These are phyloP conservation scores for Vireo altiloquus DNA, from an alignment of 2,113 vertebrate genomes.

Conservation along the genomic window DNA sequence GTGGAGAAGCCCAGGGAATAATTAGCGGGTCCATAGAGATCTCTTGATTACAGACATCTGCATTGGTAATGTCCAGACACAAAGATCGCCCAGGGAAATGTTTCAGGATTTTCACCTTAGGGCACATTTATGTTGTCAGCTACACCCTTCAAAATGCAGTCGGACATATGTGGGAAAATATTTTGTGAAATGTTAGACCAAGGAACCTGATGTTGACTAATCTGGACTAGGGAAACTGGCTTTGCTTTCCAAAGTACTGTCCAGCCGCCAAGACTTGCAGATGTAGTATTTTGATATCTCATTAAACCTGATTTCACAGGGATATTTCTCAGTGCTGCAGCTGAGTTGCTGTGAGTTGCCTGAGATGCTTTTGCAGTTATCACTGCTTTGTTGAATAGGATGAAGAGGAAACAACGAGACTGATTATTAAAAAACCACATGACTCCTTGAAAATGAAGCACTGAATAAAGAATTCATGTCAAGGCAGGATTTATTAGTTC, in stretches of 20 bases:
- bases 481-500: slow-evolving; percentile 54
- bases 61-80: slow-evolving; percentile 63
- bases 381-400: neutral
- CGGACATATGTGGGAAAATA: slow-evolving; percentile 82
- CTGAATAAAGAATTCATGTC: slow-evolving; percentile 24
- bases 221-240: slow-evolving; percentile 59
- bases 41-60: slow-evolving; percentile 72
- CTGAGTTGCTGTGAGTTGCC: neutral
- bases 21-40: slow-evolving; percentile 69
- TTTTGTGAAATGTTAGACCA: slow-evolving; percentile 77
- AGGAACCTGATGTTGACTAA: slow-evolving; percentile 71
- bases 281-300: slow-evolving; percentile 74
- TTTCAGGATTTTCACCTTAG: slow-evolving; percentile 71
- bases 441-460: slow-evolving; percentile 50
- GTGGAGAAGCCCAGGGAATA: slow-evolving; percentile 73
- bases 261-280: slow-evolving; percentile 66
- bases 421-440: slow-evolving; percentile 39
- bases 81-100: slow-evolving; percentile 65
- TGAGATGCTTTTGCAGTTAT: neutral
- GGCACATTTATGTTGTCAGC: slow-evolving; percentile 77
- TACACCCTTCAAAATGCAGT: slow-evolving; percentile 67
- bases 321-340: neutral
- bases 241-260: slow-evolving; percentile 65
- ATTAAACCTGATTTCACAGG: slow-evolving; percentile 68
- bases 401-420: neutral